Conservation (phyloP, 92 coral and sea anemone species). For the Paramuricea clavata region DNA sequence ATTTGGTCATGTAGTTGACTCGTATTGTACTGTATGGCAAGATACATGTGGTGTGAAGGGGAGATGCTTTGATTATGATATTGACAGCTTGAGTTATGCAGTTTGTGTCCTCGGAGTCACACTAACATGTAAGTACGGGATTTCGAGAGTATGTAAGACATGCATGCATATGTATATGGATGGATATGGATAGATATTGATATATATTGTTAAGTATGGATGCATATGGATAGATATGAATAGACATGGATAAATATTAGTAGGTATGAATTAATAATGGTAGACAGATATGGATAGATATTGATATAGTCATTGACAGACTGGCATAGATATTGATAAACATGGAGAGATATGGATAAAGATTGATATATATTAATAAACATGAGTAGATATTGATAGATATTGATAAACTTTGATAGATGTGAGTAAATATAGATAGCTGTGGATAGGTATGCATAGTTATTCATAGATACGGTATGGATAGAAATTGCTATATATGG, state of each 20-base stretch:
- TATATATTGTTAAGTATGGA: background rate
- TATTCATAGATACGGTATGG: no score
- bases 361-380: no score
- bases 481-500: no score
- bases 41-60: conserved; percentile 88
- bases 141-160: background rate
- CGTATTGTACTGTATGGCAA: conserved; percentile 85
- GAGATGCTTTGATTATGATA: conserved; percentile 79
- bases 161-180: no score
- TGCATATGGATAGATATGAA: background rate
- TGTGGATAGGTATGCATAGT: no score
- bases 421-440: background rate
- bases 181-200: background rate
- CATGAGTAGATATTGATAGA: background rate
- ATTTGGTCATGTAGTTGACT: conserved; percentile 82
- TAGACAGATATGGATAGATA: no score
- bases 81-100: conserved; percentile 45
- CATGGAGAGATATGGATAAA: background rate
- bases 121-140: background rate
- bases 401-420: no score
- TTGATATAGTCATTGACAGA: background rate
- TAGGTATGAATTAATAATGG: no score
- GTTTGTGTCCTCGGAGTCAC: background rate
- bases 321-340: no score
- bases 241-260: background rate